Conservation (phyloP, 1,140 invertebrate species). For the Heliconius hewitsoni region DNA sequence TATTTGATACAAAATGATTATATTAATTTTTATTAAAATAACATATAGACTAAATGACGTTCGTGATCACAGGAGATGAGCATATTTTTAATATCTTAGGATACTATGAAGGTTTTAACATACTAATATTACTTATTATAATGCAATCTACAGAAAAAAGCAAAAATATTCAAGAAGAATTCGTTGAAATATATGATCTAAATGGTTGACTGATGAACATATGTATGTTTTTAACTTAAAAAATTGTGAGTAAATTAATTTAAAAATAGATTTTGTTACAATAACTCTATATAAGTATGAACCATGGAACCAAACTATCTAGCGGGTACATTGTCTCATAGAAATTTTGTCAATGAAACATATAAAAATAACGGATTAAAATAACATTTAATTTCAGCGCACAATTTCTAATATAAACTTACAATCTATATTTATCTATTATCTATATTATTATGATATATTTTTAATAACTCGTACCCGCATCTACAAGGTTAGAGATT, state of each 20-base stretch:
- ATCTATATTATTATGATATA: not conserved
- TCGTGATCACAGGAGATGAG: conserved; percentile 8
- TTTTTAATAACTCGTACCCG: not conserved
- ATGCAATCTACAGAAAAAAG: no score
- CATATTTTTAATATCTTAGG: not conserved
- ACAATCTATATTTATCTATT: not conserved
- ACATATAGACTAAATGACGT: not conserved
- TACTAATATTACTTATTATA: not conserved
- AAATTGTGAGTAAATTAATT: not conserved
- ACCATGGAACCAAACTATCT: not conserved
- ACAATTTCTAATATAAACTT: not conserved
- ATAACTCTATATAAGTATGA: not conserved
- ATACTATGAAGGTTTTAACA: not conserved
- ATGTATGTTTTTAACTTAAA: not conserved
- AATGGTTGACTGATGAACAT: not conserved
- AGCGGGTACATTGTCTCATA: not conserved
- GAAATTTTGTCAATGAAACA: not conserved
- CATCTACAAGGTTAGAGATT: not conserved
- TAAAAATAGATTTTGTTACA: not conserved
- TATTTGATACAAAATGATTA: conserved; percentile 7
- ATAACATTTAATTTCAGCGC: not conserved
- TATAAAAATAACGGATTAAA: not conserved
- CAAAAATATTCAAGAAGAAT: not conserved
- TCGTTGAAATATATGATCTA: not conserved
- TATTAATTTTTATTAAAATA: not conserved